Conservation (phyloP, 2,113 vertebrate genomes). For the Neodontobutis hainanensis region DNA sequence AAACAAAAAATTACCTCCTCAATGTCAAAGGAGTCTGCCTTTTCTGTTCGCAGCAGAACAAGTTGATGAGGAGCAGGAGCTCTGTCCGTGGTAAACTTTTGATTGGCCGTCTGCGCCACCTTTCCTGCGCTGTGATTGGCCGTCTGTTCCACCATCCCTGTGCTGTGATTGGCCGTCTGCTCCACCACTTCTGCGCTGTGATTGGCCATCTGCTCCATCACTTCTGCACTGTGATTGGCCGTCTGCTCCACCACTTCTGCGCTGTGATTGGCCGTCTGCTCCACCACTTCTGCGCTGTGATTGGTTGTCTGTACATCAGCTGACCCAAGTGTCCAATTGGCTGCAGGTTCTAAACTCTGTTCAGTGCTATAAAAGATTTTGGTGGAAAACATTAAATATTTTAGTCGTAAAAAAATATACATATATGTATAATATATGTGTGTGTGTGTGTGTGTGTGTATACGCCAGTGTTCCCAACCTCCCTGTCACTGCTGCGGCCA, state of each 20-base stretch:
- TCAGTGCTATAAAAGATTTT: no score
- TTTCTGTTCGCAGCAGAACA: constrained; percentile 79
- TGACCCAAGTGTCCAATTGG: constrained; percentile 25
- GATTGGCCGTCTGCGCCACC: constrained; percentile 33
- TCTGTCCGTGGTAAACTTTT: constrained; percentile 70
- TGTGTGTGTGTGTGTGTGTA: no score
- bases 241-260: constrained; percentile 24
- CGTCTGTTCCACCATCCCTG: constrained; percentile 26
- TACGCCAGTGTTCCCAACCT: no score
- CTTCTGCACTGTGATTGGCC: constrained; percentile 31
- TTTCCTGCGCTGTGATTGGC: constrained; percentile 37
- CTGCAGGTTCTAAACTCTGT: neutral
- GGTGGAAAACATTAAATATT: no score
- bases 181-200: constrained; percentile 18
- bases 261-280: constrained; percentile 1
- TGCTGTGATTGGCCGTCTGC: constrained; percentile 43
- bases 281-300: constrained; percentile 40
- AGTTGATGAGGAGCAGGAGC: constrained; percentile 69
- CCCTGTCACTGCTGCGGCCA: no score
- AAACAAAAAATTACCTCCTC: constrained; percentile 85
- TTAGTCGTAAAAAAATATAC: no score
- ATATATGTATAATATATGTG: no score
- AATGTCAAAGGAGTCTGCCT: constrained; percentile 95
- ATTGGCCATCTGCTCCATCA: constrained; percentile 37
- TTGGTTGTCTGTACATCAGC: constrained; percentile 39